These are phyloP conservation scores for Plecturocebus donacophilus DNA, from an alignment of 2,113 vertebrate species.

Conservation along the genomic window DNA sequence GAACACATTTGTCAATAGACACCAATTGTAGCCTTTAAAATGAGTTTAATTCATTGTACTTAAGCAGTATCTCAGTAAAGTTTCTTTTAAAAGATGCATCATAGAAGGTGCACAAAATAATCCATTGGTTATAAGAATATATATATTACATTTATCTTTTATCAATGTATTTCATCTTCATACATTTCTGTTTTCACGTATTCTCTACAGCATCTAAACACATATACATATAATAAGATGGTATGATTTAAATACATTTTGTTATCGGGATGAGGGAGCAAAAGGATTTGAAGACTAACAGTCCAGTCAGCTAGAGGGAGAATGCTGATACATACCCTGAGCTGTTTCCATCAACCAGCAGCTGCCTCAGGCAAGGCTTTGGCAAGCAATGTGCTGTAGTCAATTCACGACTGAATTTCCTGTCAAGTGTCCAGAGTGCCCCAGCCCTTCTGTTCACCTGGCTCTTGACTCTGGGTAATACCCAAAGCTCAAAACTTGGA, in stretches of 20 bases:
- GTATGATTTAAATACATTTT: not conserved
- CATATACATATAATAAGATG: not conserved
- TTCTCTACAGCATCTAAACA: not conserved
- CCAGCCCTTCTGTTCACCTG: slow-evolving; percentile 70
- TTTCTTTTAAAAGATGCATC: not conserved
- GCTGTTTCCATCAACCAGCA: slow-evolving; percentile 8
- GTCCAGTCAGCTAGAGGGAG: not conserved
- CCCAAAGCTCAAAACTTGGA: slow-evolving; percentile 25
- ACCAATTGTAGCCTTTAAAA: not conserved
- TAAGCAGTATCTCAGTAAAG: not conserved
- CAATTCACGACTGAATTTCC: not conserved
- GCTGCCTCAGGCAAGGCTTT: slow-evolving; percentile 45
- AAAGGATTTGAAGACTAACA: not conserved
- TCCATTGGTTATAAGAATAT: not conserved
- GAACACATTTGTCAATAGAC: not conserved
- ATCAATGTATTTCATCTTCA: slow-evolving; percentile 10
- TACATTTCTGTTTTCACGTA: not conserved
- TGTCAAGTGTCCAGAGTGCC: not conserved
- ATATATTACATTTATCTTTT: not conserved
- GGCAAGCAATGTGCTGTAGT: not conserved
- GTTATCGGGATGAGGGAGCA: not conserved
- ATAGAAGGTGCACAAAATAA: not conserved
- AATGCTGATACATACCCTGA: not conserved
- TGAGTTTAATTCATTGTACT: not conserved
- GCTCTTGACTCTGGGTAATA: slow-evolving; percentile 32